A percentile compares a stretch with the other conserved stretches of the same genome.
These are phyloP conservation scores for Phacellophora camtschatica DNA, from an alignment of 30 jellyfish, hydroid and myxozoan species.

Conservation along the genomic window DNA sequence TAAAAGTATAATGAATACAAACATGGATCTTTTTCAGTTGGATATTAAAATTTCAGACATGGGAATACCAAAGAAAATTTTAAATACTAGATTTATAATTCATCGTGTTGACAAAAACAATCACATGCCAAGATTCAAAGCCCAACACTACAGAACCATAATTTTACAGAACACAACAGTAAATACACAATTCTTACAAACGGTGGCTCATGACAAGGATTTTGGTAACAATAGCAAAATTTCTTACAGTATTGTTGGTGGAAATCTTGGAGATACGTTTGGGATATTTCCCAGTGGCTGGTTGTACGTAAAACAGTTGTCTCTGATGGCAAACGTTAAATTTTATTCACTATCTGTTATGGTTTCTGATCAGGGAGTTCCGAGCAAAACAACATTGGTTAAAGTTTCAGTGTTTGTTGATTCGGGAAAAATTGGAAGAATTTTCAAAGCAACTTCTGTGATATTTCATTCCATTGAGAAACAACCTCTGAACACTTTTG, in stretches of 20 bases:
- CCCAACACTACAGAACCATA: not conserved
- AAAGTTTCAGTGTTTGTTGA: constrained; percentile 42
- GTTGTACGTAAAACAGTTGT: constrained; percentile 30
- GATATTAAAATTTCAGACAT: constrained; percentile 29
- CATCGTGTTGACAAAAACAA: constrained; percentile 41
- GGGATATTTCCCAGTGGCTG: constrained; percentile 76
- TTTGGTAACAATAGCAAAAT: constrained; percentile 38
- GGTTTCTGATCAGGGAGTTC: constrained; percentile 56
- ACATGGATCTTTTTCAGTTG: not conserved
- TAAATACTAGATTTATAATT: not conserved
- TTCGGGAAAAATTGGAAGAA: not conserved
- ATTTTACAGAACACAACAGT: constrained; percentile 31
- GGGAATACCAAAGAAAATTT: constrained; percentile 34
- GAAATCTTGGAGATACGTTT: constrained; percentile 54
- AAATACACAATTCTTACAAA: constrained; percentile 31
- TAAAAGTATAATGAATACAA: constrained; percentile 16
- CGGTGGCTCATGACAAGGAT: constrained; percentile 33
- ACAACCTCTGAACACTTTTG: constrained; percentile 7
- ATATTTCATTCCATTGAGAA: constrained; percentile 4
- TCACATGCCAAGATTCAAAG: constrained; percentile 34
- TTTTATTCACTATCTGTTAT: constrained; percentile 5
- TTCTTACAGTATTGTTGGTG: constrained; percentile 19
- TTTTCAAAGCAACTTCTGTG: constrained; percentile 6
- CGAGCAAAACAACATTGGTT: not conserved
- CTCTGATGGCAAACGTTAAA: not conserved